Percentiles rank a stretch among this genome's conserved stretches.
phyloP scores from a whole-genome alignment of 2,797 vertebrate species.

The Myoxocephalus aenaeus region DNA sequence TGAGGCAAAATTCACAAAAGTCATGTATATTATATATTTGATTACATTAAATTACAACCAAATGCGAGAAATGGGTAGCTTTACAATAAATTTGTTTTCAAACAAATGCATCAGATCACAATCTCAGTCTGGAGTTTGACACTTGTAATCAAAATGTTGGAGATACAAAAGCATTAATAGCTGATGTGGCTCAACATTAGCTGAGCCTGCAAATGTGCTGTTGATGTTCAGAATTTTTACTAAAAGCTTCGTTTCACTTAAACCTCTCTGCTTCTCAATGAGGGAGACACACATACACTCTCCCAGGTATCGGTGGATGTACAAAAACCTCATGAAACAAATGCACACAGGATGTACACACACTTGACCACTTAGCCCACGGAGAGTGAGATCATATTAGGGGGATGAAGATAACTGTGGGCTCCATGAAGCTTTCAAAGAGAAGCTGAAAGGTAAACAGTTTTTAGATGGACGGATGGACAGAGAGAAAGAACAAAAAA shows the following conservation, averaged over 20 bases:
- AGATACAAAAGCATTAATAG: constrained; percentile 49
- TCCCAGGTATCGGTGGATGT: constrained; percentile 27
- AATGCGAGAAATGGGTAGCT: not conserved
- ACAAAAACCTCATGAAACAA: constrained; percentile 40
- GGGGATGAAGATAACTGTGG: constrained; percentile 43
- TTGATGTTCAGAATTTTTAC: constrained; percentile 80
- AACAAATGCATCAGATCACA: constrained; percentile 17
- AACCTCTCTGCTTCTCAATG: constrained; percentile 61
- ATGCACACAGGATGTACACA: constrained; percentile 57
- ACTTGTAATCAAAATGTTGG: constrained; percentile 33
- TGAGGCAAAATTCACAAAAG: not conserved
- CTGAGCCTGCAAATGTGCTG: constrained; percentile 80
- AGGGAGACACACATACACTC: constrained; percentile 35
- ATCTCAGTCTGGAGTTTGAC: constrained; percentile 25
- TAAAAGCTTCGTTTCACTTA: constrained; percentile 85
- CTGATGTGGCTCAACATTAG: constrained; percentile 67
- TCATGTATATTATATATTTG: not conserved
- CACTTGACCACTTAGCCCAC: constrained; percentile 66
- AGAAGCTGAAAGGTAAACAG: constrained; percentile 52
- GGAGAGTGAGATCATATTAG: constrained; percentile 46
- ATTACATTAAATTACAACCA: not conserved
- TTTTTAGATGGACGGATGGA: constrained; percentile 52
- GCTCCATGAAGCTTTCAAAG: constrained; percentile 56
- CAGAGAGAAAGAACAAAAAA: constrained; percentile 30
- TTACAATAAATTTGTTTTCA: constrained; percentile 6